Percentiles rank a stretch among this genome's conserved stretches.
Evolutionary conservation across 2,888 invertebrate genomes (phyloP).

Genomic region (Sminthurinus aureus): DNA sequence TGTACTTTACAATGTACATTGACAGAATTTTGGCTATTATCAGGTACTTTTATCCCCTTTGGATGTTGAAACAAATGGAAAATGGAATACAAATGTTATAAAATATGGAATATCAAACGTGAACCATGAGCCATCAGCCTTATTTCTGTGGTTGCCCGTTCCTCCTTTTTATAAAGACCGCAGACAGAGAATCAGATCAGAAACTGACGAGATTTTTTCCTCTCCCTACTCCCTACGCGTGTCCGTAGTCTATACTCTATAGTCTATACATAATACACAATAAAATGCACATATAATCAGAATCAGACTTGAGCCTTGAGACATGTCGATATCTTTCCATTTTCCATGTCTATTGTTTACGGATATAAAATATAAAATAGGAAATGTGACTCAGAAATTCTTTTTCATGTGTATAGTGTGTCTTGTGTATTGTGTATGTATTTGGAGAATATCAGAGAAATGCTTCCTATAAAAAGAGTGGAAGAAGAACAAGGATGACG

Average conservation of each 20-base stretch:
- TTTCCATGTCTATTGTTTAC: neutral
- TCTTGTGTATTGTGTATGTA: neutral
- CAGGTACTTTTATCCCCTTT: too few relatives aligned
- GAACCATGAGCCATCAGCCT: too few relatives aligned
- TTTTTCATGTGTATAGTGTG: neutral
- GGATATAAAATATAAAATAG: neutral
- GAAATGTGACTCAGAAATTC: neutral
- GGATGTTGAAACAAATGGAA: too few relatives aligned
- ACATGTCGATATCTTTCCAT: neutral
- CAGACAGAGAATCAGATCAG: too few relatives aligned
- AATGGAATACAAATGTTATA: too few relatives aligned
- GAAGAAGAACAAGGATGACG: slow-evolving; percentile 11
- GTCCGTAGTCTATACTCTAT: neutral
- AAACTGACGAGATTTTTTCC: too few relatives aligned
- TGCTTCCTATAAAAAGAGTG: neutral
- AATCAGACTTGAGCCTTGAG: neutral
- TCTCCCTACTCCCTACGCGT: neutral
- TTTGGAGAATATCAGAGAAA: neutral
- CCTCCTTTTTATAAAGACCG: too few relatives aligned
- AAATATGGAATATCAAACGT: too few relatives aligned
- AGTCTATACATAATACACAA: neutral
- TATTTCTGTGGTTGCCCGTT: too few relatives aligned
- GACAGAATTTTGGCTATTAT: too few relatives aligned
- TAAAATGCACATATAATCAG: neutral
- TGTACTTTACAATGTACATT: too few relatives aligned